Evolutionary conservation across 2,888 invertebrate genomes (phyloP), one percentile per base, ranked within the genome.

Genomic region (Rutpela maculata): DNA sequence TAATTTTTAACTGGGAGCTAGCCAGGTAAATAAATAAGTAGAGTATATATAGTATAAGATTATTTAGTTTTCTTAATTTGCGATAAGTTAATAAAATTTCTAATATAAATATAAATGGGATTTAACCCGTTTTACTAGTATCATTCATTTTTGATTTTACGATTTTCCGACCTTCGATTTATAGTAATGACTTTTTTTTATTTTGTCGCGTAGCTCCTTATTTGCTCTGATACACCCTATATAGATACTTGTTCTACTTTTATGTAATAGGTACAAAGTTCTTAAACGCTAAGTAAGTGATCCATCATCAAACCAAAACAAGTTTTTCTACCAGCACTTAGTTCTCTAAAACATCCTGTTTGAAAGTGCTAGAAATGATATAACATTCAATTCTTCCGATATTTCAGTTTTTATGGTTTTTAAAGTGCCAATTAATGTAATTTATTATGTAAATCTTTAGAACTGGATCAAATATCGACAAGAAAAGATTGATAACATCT

Each of bases 361-460:
- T n/a, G 35, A 63, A 31, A 62, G 62, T 17, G 17, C 18, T 31
- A 0, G 5, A 35, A 63, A 35, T 63, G 31, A 62, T 35, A 17
- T 31, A 63, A 35, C 7, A 35, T 35, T 15, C 17, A 17, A 35
- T 35, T 35, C n/a, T 35, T 31, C 35, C 15, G 10, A 18, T 35
- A 17, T 35, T 31, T 35, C 11, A 10, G 15, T 50, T 68, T 68
- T 68, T 55, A 18, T 26, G 4, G 5, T 19, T 43, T 65, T 18
- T 43, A 18, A 65, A 65, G 31, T 31, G 69, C 35, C 68, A 56
- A 56, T 22, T 56, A 68, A 56, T 68, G 11, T 55, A 69, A 69
- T 59, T 69, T 57, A 69, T 69, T 69, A 70, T 70, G 70, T 22
- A 70, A 70, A 70, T 70, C 60, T 18, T 17, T 60, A 15, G 26